Base-by-base conservation (phyloP, 1,140 invertebrate species). In the Mycetomoellerius zeteki region DNA sequence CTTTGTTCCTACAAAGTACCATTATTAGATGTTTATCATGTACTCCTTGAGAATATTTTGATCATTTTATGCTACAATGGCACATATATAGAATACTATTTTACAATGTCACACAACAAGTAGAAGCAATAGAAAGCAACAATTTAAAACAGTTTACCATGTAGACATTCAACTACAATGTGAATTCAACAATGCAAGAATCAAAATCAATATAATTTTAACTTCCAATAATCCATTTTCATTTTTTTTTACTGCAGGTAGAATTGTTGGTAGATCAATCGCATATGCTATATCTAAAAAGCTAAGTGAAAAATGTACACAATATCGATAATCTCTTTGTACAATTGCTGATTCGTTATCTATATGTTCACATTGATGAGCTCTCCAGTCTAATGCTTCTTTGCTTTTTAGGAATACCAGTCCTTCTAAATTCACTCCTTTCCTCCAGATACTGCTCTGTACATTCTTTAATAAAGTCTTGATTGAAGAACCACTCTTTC, bases 361-460 rank as follows among this genome's bases (percentile, higher is more conserved):
- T 33, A 3, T 33, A 73, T 5, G 2, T 73, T 62, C 56, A 84
- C 0, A 50, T 62, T 1, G 69, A 50, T 2, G 54, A 33, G 16
- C 24, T 14, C n/a, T 62, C 0, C 1, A 47, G 0, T 90, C 16
- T 84, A 2, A 0, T 37, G 4, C 3, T 21, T 87, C 64, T 93
- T 77, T 62, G 80, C 60, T 86, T 96, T 93, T 97, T 96, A 69
- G 96, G 94, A 56, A 98, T 96, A 27, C 98, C 98, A 65, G 98
- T 98, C 91, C 96, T 95, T 93, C 98, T 96, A 91, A 97, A 99
- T 94, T 98, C 97, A 87, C 97, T 96, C 92, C 98, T 96, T 94
- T 99, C 97, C 37, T 96, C 92, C 89, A 99, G 96, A 96, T 99
- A 99, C 93, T 98, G 96, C 89, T 98, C 94, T 84, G 95, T 97